Evolutionary conservation across 2,797 vertebrate genomes (phyloP), one percentile per base, ranked within the genome.

Genomic region (Sciaenops ocellatus): DNA sequence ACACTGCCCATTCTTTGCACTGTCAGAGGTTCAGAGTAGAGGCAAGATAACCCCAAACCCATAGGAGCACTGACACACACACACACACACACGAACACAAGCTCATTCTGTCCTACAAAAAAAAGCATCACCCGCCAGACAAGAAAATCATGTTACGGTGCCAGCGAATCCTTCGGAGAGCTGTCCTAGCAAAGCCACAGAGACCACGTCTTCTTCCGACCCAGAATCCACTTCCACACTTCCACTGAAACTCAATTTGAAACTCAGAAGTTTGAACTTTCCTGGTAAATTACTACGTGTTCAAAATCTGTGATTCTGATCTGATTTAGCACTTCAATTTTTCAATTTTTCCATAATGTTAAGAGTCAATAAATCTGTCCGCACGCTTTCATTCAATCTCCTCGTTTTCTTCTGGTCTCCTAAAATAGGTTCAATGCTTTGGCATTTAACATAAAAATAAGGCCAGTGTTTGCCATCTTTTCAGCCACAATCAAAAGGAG

Each of bases 131-230:
- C 74, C 84, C 78, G 79, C 46, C n/a, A 75, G 75, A 85, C 69
- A 79, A 68, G 71, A 80, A 85, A 86, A 73, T 38, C 34, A 66
- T 73, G 81, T 82, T 73, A 63, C 16, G 1, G 68, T 79, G 90
- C 84, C 81, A 87, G 67, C 3, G 30, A 90, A 87, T 74, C 62
- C 88, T 64, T 62, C 68, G 24, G 76, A 80, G 89, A 87, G 67
- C 74, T 79, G 81, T 78, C 84, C 83, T 76, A 59, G 67, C 67
- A 80, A 78, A 83, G 28, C 64, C 26, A 52, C 38, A 13, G 76
- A 81, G 83, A 79, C 77, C 54, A 68, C 63, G 1, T 57, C 51
- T 80, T 81, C 60, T 51, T 50, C 47, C 62, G 17, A 70, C 65
- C 80, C 75, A 85, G 55, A 86, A 86, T 82, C 56, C 50, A 55